Evolutionary conservation across 1,140 invertebrate species (phyloP), one percentile per base, ranked within the genome.

Genomic region (Pemphigus obesinymphae): DNA sequence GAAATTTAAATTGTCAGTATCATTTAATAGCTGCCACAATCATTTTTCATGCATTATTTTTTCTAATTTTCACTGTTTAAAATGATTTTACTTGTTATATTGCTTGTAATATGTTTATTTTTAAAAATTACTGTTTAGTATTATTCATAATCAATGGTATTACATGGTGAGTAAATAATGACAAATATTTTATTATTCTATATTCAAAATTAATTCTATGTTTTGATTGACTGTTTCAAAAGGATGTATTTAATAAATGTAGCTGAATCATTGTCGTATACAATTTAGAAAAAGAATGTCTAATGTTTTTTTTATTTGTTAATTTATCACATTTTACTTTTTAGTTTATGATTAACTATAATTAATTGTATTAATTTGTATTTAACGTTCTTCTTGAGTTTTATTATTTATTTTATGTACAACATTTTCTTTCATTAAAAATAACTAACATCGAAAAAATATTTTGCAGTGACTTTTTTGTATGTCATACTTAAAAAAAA

Each of bases 341-440:
- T 70, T 70, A 43, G 37, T 43, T 26, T 43, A 70, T 70, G 3
- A 40, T 70, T 70, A 70, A 70, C 17, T 45, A 45, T 48, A 43
- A 48, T 48, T 45, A 48, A 70, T 72, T 48, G 43, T 72, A 29
- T 72, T 72, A 31, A 72, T 72, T 72, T 72, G 26, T 72, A 48
- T 72, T 72, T 48, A 48, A 72, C 68, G 15, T 70, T 11, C 29
- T 48, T 72, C 68, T 26, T 29, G 68, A 72, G 23, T 72, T 45
- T 45, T 20, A 72, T 72, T 72, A 72, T 70, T 70, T 70, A 72
- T 72, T 48, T 72, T 43, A 45, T 20, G 26, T 72, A 48, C 68
- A 72, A 70, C 43, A 72, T 72, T 72, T 20, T 72, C n/a, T 45
- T 72, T 72, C 0, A 43, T 48, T 48, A 48, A 48, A 72, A 48